Evolutionary conservation across 2,888 invertebrate genomes (phyloP).

Genomic region (Achlya flavicornis): DNA sequence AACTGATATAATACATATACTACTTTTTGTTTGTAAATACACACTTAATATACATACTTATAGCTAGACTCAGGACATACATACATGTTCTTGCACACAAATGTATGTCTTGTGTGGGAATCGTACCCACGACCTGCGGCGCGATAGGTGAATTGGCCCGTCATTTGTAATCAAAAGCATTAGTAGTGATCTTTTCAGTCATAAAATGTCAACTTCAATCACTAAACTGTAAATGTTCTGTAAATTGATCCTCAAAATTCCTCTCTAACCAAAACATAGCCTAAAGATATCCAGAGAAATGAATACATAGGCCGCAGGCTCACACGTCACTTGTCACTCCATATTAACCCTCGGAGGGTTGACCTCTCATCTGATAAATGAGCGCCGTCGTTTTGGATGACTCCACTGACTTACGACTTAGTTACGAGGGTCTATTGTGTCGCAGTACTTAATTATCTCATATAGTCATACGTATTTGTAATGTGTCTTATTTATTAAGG

Average conservation of each 20-base stretch:
- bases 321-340: conserved; percentile 32
- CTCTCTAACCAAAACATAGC: neutral
- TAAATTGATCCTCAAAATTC: too few species aligned
- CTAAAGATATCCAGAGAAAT: neutral
- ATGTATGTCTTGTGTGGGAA: too few species aligned
- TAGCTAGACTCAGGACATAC: too few species aligned
- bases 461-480: conserved; percentile 7
- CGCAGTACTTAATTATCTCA: conserved; percentile 13
- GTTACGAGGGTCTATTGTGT: conserved; percentile 17
- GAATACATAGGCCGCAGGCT: conserved; percentile 6
- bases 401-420: conserved; percentile 29
- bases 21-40: too few species aligned
- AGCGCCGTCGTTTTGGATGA: conserved; percentile 28
- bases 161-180: too few species aligned
- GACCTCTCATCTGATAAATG: conserved; percentile 42
- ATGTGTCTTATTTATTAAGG: conserved; percentile 3
- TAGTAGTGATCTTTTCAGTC: neutral
- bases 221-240: too few species aligned
- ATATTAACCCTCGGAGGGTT: conserved; percentile 31
- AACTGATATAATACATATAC: too few species aligned
- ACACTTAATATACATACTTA: too few species aligned
- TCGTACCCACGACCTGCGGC: too few species aligned
- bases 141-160: too few species aligned
- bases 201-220: too few species aligned
- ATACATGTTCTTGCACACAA: too few species aligned